Percentiles rank a stretch among this genome's conserved stretches.
These are phyloP conservation scores for Momotus momota DNA, from an alignment of 2,797 vertebrate genomes.

Conservation along the genomic window DNA sequence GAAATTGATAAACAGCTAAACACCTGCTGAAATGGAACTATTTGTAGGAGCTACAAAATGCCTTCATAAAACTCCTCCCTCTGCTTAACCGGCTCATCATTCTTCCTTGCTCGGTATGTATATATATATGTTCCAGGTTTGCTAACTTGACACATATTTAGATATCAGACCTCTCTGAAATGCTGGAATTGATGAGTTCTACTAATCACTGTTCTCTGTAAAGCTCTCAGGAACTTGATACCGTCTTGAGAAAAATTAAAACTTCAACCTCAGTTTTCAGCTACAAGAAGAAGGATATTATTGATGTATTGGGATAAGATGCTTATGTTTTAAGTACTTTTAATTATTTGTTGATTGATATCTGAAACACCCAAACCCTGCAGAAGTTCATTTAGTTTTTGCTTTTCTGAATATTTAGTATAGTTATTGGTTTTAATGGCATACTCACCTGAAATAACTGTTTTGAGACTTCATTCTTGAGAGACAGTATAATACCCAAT, in stretches of 20 bases:
- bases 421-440: conserved; percentile 5
- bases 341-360: neutral
- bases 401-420: neutral
- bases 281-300: neutral
- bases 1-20: neutral
- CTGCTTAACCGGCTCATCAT: neutral
- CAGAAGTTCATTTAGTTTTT: neutral
- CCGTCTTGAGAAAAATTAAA: neutral
- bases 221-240: neutral
- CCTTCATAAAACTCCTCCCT: neutral
- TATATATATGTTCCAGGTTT: neutral
- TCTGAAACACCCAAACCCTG: neutral
- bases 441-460: neutral
- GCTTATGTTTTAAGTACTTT: neutral
- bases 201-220: neutral
- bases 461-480: neutral
- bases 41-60: neutral
- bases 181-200: neutral
- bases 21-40: neutral
- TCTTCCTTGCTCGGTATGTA: neutral
- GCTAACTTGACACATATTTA: neutral
- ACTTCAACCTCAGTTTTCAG: neutral
- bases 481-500: neutral
- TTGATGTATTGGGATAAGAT: neutral
- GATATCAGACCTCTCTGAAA: neutral